Evolutionary conservation across 2,113 vertebrate species (phyloP).

Genomic region (Siniperca knerii): DNA sequence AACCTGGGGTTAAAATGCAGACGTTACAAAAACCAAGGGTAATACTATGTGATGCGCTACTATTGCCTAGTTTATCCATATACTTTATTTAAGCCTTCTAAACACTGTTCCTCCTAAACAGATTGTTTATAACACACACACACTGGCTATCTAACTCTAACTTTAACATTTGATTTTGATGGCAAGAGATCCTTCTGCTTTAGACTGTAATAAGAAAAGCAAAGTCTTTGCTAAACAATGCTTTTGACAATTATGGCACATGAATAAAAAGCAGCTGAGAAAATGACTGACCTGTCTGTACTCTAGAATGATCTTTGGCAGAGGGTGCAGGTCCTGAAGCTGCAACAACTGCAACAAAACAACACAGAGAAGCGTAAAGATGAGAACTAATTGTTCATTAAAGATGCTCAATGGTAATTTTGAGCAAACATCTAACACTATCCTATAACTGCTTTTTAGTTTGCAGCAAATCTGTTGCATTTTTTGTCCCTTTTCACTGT

Average conservation of each 20-base stretch:
- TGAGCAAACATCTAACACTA: neutral
- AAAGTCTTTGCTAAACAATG: neutral
- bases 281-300: conserved; percentile 88
- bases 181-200: neutral
- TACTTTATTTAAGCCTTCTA: neutral
- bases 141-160: neutral
- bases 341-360: conserved; percentile 85
- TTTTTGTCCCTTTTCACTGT: neutral
- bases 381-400: neutral
- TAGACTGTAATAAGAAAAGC: neutral
- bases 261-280: neutral
- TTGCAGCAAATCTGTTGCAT: neutral
- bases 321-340: conserved; percentile 90
- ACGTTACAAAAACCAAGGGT: neutral
- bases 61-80: neutral
- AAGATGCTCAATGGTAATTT: neutral
- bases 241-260: neutral
- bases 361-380: conserved; percentile 17
- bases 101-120: neutral
- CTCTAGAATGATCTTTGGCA: conserved; percentile 93
- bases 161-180: neutral
- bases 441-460: neutral
- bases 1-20: conserved; percentile 79
- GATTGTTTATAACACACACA: neutral
- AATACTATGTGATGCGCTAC: neutral